A percentile compares a stretch with the other conserved stretches of the same genome.
Conservation (phyloP, 2,113 vertebrate species). For the Thamnophis sirtalis region DNA sequence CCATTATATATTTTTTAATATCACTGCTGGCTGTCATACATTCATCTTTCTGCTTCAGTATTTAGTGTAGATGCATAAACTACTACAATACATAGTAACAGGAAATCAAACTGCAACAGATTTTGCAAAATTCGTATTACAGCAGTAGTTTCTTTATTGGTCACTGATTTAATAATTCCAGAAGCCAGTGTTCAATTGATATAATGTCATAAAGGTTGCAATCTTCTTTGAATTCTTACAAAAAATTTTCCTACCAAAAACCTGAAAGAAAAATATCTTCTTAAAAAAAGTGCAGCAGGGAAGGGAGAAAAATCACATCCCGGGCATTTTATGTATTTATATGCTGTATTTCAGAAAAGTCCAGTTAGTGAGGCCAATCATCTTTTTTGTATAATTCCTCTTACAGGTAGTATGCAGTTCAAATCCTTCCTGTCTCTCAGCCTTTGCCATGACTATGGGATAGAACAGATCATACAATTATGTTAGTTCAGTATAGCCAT, state of each 20-base stretch:
- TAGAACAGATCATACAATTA: constrained; percentile 42
- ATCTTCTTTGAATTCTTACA: constrained; percentile 59
- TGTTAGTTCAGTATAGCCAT: neutral
- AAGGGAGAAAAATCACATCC: constrained; percentile 43
- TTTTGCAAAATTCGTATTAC: constrained; percentile 37
- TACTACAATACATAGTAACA: neutral
- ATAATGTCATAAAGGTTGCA: constrained; percentile 64
- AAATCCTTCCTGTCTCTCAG: constrained; percentile 80
- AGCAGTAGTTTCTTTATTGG: constrained; percentile 46
- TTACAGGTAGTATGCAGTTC: constrained; percentile 80
- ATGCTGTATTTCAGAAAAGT: constrained; percentile 57
- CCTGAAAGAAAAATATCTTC: constrained; percentile 51
- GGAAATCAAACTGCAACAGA: constrained; percentile 47
- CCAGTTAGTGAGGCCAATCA: constrained; percentile 54
- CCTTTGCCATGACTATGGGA: constrained; percentile 75
- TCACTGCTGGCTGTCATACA: neutral
- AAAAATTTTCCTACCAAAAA: constrained; percentile 67
- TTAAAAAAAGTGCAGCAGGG: constrained; percentile 47
- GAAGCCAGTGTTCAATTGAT: constrained; percentile 51
- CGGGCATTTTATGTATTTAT: constrained; percentile 54
- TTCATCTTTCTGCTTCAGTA: constrained; percentile 20
- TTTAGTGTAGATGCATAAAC: constrained; percentile 21
- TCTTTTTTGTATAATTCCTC: constrained; percentile 67
- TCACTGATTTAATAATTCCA: constrained; percentile 56
- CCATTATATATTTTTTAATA: constrained; percentile 23